Base-by-base conservation (phyloP, 2,797 vertebrate genomes). In the Pagetopsis macropterus region DNA sequence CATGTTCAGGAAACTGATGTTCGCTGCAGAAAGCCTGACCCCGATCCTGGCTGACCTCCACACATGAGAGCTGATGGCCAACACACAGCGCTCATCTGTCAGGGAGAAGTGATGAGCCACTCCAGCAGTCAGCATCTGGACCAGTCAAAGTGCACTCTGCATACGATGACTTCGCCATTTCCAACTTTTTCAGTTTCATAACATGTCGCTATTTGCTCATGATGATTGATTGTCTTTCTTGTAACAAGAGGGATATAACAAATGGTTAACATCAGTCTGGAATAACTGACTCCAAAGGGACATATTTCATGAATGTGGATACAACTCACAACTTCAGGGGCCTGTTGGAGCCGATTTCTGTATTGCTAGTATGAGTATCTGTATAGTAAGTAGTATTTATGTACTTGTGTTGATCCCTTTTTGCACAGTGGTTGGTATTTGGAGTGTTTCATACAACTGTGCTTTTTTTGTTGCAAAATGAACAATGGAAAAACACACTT, bases 61-160 rank as follows among this genome's bases (percentile, higher is more conserved):
- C 56, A 5, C 57, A 21, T 60, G 14, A 31, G 23, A 3, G 12
- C 51, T 3, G 23, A 54, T 9, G 33, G 33, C 33, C 33, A 37
- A 37, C 33, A 37, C 33, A 37, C 37, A 11, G 58, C 8, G 43
- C 61, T 81, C 65, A 54, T 69, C 64, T 40, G 43, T 33, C 56
- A 7, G 59, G 44, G 70, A 76, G 27, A 67, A 52, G 70, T 2
- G 31, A 78, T 56, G 76, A 77, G 41, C 46, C 40, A 13, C 19
- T 82, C 52, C 74, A 50, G 40, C 41, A 40, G 31, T 33, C 65
- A 21, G 49, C 84, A 88, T 80, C 86, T 89, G 84, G 84, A 87
- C 31, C n/a, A 56, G 78, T 64, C 31, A 54, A 15, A 72, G 17
- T 23, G 67, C 51, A 43, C 5, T 10, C 9, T 10, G 44, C n/a